Evolutionary conservation across 2,113 vertebrate species (phyloP), one percentile per base, ranked within the genome.

Genomic region (Pelodiscus sinensis): DNA sequence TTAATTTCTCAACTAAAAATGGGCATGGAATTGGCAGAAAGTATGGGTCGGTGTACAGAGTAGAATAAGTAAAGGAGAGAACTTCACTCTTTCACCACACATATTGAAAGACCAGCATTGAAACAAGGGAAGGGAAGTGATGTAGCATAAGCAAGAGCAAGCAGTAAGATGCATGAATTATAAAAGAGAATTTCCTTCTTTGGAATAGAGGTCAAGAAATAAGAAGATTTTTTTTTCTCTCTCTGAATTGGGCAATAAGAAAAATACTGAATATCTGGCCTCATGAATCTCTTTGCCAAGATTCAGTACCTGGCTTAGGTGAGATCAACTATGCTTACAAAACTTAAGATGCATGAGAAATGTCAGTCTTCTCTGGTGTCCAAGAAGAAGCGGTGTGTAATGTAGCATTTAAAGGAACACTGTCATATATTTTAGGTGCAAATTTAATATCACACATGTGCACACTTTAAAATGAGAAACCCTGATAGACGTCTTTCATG

Each of bases 71-170:
- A 57, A 79, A 27, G n/a, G 10, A 60, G 19, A 84, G 88, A 19
- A 44, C 4, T 29, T 16, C 85, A 19, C 5, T 78, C 8, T 51
- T 80, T 65, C n/a, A 24, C 25, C 0, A 0, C 54, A 24, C 12
- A 5, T 24, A 5, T 8, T 54, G 51, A 9, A n/a, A 38, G 82
- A 51, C 75, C 75, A 22, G 10, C 13, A 16, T 14, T 82, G 75
- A 2, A 87, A 31, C 38, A 84, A 56, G 81, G 52, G 9, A 38
- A 85, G 50, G 29, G 29, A n/a, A 81, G 22, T 55, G 18, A 77
- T 52, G 3, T 31, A 82, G 4, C 22, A 15, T 25, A 56, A 71
- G 85, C 7, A 2, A 55, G 51, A 75, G 29, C 50, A 21, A 88
- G 4, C 27, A 50, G 3, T 73, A 3, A 25, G 38, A 0, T 0